Conservation (phyloP, 2,888 invertebrate species). For the Cephus runcator region DNA sequence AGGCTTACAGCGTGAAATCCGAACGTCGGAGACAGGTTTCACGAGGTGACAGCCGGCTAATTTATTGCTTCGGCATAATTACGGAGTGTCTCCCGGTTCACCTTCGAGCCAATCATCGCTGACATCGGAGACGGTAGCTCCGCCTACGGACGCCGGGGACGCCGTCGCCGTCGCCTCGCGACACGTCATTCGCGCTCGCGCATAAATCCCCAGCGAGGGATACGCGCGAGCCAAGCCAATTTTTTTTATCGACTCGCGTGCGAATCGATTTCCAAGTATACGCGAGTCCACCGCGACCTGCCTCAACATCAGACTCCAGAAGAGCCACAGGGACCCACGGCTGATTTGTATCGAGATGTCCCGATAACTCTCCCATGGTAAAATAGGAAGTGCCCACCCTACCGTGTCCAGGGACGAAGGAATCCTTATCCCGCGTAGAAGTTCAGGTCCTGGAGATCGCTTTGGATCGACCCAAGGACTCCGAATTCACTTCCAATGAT, state of each 20-base stretch:
- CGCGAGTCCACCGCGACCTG: too few species aligned
- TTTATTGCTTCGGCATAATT: constrained; percentile 55
- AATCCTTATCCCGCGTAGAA: not conserved
- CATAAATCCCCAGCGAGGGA: constrained; percentile 4
- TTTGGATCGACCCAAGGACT: not conserved
- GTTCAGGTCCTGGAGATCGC: not conserved
- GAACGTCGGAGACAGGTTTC: constrained; percentile 47
- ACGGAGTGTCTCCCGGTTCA: constrained; percentile 32
- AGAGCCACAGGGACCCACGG: not conserved
- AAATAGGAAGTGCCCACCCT: constrained; percentile 11
- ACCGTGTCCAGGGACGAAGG: constrained; percentile 6
- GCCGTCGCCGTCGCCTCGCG: not conserved
- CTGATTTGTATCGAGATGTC: constrained; percentile 16
- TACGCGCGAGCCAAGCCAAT: not conserved
- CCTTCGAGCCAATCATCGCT: constrained; percentile 31
- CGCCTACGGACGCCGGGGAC: constrained; percentile 16
- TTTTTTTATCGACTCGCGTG: not conserved
- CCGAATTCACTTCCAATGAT: too few species aligned
- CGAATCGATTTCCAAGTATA: not conserved
- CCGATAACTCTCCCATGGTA: constrained; percentile 16
- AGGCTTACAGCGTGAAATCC: not conserved
- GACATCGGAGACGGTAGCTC: constrained; percentile 21
- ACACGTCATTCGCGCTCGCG: not conserved
- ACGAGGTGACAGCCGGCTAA: constrained; percentile 52
- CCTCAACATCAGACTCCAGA: not conserved